Conservation (phyloP, 2,888 invertebrate genomes). For the Andrena camellia region DNA sequence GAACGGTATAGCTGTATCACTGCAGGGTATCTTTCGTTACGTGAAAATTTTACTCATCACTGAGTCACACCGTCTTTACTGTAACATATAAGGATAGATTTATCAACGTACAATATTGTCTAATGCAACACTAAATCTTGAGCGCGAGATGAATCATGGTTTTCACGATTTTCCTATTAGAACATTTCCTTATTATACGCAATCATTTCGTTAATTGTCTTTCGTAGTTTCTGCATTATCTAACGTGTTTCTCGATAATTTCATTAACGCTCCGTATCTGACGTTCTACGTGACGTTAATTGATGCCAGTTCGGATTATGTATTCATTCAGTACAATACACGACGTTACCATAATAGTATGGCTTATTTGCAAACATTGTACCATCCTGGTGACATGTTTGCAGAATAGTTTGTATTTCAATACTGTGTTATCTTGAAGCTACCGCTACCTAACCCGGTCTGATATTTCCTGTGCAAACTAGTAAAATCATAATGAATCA, state of each 20-base stretch:
- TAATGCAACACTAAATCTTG: slow-evolving; percentile 5
- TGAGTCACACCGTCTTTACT: slow-evolving; percentile 44
- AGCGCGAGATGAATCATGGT: slow-evolving; percentile 12
- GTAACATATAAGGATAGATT: not conserved
- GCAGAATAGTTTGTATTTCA: slow-evolving; percentile 52
- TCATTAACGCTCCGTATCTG: not conserved
- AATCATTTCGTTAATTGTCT: slow-evolving; percentile 5
- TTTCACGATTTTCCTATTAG: slow-evolving; percentile 8
- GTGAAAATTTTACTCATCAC: slow-evolving; percentile 48
- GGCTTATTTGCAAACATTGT: slow-evolving; percentile 52
- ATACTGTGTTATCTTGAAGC: slow-evolving; percentile 55
- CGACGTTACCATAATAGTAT: slow-evolving; percentile 30
- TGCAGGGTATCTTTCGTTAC: slow-evolving; percentile 26
- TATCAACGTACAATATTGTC: slow-evolving; percentile 3
- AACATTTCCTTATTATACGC: slow-evolving; percentile 30
- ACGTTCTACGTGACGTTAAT: slow-evolving; percentile 16
- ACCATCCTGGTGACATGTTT: slow-evolving; percentile 54
- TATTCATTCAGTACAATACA: slow-evolving; percentile 25
- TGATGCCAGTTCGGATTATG: slow-evolving; percentile 19
- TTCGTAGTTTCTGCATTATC: slow-evolving; percentile 10
- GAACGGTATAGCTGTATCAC: not conserved
- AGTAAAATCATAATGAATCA: slow-evolving; percentile 45
- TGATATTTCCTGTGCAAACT: slow-evolving; percentile 65
- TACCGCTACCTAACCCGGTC: slow-evolving; percentile 52
- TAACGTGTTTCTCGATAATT: not conserved